Conservation (phyloP, 2,888 invertebrate species). For the Malthinus seriepunctatus region DNA sequence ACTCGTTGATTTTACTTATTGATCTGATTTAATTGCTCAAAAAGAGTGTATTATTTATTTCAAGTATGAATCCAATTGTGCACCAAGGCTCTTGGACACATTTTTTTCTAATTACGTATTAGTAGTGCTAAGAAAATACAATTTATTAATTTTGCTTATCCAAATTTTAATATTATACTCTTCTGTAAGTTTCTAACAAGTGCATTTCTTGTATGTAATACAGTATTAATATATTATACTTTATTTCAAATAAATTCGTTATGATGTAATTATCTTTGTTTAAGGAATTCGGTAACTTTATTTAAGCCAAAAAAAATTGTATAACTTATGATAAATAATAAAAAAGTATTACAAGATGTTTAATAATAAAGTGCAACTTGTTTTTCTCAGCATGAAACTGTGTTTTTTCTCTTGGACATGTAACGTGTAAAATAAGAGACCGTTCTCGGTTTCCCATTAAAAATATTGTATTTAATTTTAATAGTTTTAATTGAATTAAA, state of each 20-base stretch:
- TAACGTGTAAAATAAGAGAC: too few relatives aligned
- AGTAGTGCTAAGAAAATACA: slow-evolving; percentile 25
- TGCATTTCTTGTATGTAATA: slow-evolving; percentile 91
- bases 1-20: slow-evolving; percentile 21
- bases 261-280: slow-evolving; percentile 9
- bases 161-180: slow-evolving; percentile 58
- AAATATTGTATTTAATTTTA: too few relatives aligned
- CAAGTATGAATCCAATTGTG: slow-evolving; percentile 32
- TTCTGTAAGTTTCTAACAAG: slow-evolving; percentile 88
- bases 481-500: too few relatives aligned
- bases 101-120: slow-evolving; percentile 21
- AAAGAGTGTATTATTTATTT: slow-evolving; percentile 23
- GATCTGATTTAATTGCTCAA: slow-evolving; percentile 27
- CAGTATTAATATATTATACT: slow-evolving; percentile 68
- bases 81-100: slow-evolving; percentile 30
- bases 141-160: slow-evolving; percentile 28
- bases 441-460: too few relatives aligned
- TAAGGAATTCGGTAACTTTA: slow-evolving; percentile 3
- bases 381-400: slow-evolving; percentile 1
- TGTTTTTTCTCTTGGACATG: too few relatives aligned
- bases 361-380: slow-evolving; percentile 3
- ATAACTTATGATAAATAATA: slow-evolving; percentile 2
- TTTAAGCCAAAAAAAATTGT: slow-evolving; percentile 6
- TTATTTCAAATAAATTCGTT: slow-evolving; percentile 25
- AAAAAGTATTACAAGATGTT: slow-evolving; percentile 3